phyloP scores from a whole-genome alignment of 1,140 invertebrate genomes.

The Drosophila athabasca region DNA sequence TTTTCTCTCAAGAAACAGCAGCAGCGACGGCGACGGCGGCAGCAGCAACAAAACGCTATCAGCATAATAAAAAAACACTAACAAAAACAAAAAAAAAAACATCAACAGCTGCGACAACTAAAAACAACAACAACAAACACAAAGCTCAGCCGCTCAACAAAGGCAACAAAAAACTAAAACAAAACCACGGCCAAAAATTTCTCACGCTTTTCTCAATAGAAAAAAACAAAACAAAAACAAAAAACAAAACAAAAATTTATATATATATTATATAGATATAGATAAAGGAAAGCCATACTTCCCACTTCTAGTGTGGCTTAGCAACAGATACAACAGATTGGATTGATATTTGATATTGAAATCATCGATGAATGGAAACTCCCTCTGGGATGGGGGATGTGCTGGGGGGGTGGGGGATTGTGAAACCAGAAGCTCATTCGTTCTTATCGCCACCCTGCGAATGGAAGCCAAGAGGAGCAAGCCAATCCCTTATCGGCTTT shows the following conservation, averaged over 20 bases:
- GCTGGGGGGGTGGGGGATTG: too few species aligned
- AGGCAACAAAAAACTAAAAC: conserved; percentile 43
- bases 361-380: too few species aligned
- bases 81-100: conserved; percentile 75
- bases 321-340: too few species aligned
- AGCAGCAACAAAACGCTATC: conserved; percentile 65
- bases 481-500: too few species aligned
- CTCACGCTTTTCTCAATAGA: conserved; percentile 73
- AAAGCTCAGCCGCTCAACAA: conserved; percentile 48
- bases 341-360: too few species aligned
- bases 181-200: conserved; percentile 79
- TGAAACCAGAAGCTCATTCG: too few species aligned
- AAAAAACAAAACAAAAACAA: conserved; percentile 25
- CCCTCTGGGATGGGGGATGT: too few species aligned
- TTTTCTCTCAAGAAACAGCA: conserved; percentile 51
- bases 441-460: too few species aligned
- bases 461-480: too few species aligned
- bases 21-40: conserved; percentile 49
- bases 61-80: conserved; percentile 77
- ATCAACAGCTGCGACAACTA: conserved; percentile 51
- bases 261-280: conserved; percentile 25
- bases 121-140: conserved; percentile 38
- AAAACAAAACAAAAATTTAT: not conserved
- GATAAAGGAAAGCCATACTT: not conserved
- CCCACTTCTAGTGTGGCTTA: too few species aligned